Evolutionary conservation across 2,888 invertebrate genomes (phyloP), one percentile per base, ranked within the genome.

Genomic region (Eupithecia centaureata): DNA sequence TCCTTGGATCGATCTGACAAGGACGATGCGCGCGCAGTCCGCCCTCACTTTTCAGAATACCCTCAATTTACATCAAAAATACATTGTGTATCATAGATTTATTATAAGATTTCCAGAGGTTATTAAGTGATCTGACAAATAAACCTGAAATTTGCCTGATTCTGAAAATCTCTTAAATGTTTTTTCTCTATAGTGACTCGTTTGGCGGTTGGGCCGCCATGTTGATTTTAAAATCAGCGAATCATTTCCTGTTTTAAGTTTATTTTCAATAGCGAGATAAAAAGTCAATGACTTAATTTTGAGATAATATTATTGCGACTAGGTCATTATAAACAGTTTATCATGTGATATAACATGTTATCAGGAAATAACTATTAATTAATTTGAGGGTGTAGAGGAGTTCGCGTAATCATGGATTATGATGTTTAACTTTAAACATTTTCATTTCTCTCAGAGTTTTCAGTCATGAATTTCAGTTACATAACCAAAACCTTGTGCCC

Each of bases 1-100:
- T 89, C 91, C 91, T 91, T 90, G 89, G 91, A 89, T 91, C 91
- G 88, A 91, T 91, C 71, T 69, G 42, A 30, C 84, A 89, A 91
- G 91, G 91, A 90, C 90, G 86, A 47, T 76, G 85, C 89, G 90
- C 89, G 90, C 91, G 90, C 91, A 89, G 13, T 73, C 63, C 25
- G 65, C 61, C 67, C 75, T 72, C 70, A 76, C 78, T 78, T 76
- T 76, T 60, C 30, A 58, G 63, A 68, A 67, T 78, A 81, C 79
- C 79, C 76, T 73, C 77, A 75, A 64, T 64, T 60, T 58, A 15
- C 32, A 15, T 25, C 13, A 56, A 54, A 64, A 30, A 22, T 57
- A 18, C 47, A 25, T 15, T 10, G 22, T 68, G 18, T 42, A 18
- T 18, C 5, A 5, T 30, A 5, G 5, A 30, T 30, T 30, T 42